Evolutionary conservation across 2,888 invertebrate species (phyloP), one percentile per base, ranked within the genome.

Genomic region (Nomada ruficornis): DNA sequence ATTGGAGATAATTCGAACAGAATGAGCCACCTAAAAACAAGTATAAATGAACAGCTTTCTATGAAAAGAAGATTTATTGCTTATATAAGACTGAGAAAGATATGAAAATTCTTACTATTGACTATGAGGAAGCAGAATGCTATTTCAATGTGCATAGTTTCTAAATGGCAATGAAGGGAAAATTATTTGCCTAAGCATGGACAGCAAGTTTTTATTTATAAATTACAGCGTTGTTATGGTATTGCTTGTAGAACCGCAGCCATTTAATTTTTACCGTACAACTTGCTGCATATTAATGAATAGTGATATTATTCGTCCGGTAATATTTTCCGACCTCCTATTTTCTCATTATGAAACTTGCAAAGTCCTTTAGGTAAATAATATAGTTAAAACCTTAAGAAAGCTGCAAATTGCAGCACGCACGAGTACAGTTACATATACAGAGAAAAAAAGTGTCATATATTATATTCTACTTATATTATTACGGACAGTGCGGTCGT

Each of bases 1-100:
- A 63, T 75, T 57, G 55, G 63, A 36, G 57, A 65, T 60, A 64
- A 65, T 59, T 75, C 69, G 65, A 70, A 44, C 52, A 47, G 74
- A 55, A 71, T 50, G 52, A 71, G 67, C 64, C 67, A 68, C 85
- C 71, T 69, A 70, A 76, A 60, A 64, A 60, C 52, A 71, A 73
- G 57, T 78, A 47, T 76, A 78, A 74, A 59, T 44, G 75, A 77
- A 82, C 77, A 88, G 80, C 79, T 86, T 88, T 87, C 80, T 85
- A 73, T 67, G 62, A 44, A 44, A 83, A 72, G 68, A 77, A 74
- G 78, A 86, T 80, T 82, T 83, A 81, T 89, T 83, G 86, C 87
- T 87, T 83, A 87, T 83, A 87, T 83, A 88, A 88, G 88, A 88
- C 89, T 88, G 88, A 88, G 81, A 84, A 80, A 85, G 26, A 36